Base-by-base conservation (phyloP, 2,113 vertebrate genomes). In the Sturnus vulgaris region DNA sequence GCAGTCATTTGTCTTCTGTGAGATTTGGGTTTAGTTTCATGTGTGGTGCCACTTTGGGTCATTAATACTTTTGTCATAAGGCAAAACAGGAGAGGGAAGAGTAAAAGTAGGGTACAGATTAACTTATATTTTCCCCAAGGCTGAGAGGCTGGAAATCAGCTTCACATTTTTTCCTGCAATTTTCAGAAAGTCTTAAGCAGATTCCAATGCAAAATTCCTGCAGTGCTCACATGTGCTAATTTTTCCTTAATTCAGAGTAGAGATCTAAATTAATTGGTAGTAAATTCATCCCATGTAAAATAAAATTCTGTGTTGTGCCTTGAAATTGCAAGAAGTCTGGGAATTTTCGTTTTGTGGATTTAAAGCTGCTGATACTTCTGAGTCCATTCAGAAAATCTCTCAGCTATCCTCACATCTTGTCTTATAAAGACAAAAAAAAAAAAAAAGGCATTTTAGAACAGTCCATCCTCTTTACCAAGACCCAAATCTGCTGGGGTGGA, bases 381-480 rank as follows among this genome's bases (percentile, higher is more conserved):
- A 19, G 30, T 66, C 56, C 15, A 25, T 44, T 61, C 63, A 25
- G 18, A 70, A 73, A 71, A 76, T 33, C 49, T 89, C 69, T 70
- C 47, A 30, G 28, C 15, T 46, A 6, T 44, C 6, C 2, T 24
- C 20, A 49, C 10, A 23, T 50, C n/a, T 80, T n/a, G 28, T n/a
- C 37, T 23, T 37, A 68, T 11, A 61, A 47, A 82, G 28, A 70
- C 0, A 21, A 37, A 3, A 7, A 4, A 10, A 1, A 24, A 61
- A 37, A 80, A 10, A 39, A 87, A 12, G 21, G 19, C 24, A 50
- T 80, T 77, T 93, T 73, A 44, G 56, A 92, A 19, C 47, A 68
- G 21, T 31, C 30, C 59, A 47, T 64, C 47, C 17, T 69, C 40
- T 89, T 87, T 23, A 31, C 5, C 24, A 61, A 60, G 35, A 60